phyloP scores from a whole-genome alignment of 2,888 invertebrate species.

The Temnothorax ravouxi region DNA sequence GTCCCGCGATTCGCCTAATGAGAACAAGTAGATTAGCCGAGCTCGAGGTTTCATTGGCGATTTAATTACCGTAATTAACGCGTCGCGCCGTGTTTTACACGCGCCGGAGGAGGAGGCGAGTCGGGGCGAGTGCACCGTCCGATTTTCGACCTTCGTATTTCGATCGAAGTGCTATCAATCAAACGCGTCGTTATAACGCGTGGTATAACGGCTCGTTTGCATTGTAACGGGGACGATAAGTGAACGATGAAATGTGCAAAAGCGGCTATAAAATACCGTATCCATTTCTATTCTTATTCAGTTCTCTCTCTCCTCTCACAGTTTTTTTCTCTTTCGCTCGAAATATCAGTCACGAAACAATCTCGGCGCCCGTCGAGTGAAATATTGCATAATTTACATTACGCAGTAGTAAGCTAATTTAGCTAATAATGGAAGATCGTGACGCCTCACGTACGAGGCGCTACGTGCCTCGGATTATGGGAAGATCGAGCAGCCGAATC shows the following conservation, averaged over 20 bases:
- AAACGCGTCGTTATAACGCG: not conserved
- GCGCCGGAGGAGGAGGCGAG: too few relatives aligned
- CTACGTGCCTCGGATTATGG: slow-evolving; percentile 1
- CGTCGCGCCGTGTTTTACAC: too few relatives aligned
- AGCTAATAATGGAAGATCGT: not conserved
- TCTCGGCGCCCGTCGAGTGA: not conserved
- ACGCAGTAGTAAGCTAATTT: not conserved
- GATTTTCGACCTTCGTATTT: not conserved
- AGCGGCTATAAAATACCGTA: not conserved
- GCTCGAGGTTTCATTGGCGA: not conserved
- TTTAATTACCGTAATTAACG: too few relatives aligned
- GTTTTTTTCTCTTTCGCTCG: not conserved
- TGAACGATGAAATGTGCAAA: not conserved
- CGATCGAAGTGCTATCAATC: not conserved
- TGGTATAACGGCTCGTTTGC: not conserved
- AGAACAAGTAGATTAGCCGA: slow-evolving; percentile 3
- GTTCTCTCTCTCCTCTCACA: not conserved
- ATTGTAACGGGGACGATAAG: not conserved
- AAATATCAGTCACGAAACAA: slow-evolving; percentile 12
- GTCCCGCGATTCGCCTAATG: not conserved
- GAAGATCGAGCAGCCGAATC: not conserved
- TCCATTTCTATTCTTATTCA: not conserved
- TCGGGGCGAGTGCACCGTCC: not conserved
- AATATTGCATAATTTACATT: not conserved
- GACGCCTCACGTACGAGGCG: not conserved